Base-by-base conservation (phyloP, 1,140 invertebrate species). In the Chironomus tepperi region DNA sequence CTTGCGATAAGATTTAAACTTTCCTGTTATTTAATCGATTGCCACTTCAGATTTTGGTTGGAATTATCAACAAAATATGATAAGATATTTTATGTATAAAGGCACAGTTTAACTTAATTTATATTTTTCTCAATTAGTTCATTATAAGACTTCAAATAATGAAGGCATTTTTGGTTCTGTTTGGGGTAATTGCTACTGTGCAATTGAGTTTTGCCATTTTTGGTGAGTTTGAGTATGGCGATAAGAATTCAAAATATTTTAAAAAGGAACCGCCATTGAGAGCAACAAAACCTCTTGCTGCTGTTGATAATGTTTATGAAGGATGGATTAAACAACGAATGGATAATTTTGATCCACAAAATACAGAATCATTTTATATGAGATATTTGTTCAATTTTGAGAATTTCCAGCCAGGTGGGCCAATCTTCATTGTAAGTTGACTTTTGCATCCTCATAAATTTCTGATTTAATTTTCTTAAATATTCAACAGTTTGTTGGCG, bases 291-390 rank as follows among this genome's bases (percentile, higher is more conserved):
- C 19, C 65, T 8, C 9, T 70, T 7, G 8, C 16, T 1, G 9
- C 19, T 19, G 16, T 10, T 70, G 65, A 70, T 70, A 16, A 3
- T 8, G 18, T 70, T 19, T 9, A 70, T 18, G 65, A 70, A 19
- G 16, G 16, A 19, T 70, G 19, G 16, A 18, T 70, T 10, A 9
- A 18, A 19, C 65, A 70, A 81, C 84, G 83, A 47, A 77, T 93
- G 18, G 90, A 93, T 80, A 88, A 93, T 81, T 93, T 91, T 77
- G 87, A 92, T 81, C 84, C 86, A 7, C 83, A 84, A 9, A 88
- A 92, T 76, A 81, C 80, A 43, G 81, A 83, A 15, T 88, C 86
- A 2, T 93, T 88, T 86, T 76, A 82, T 77, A 93, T 93, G 89
- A 83, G 89, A 75, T 91, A 87, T 77, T 88, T 87, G 78, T 85